Conservation (phyloP, 1,140 invertebrate genomes). For the Drosophila nasuta region DNA sequence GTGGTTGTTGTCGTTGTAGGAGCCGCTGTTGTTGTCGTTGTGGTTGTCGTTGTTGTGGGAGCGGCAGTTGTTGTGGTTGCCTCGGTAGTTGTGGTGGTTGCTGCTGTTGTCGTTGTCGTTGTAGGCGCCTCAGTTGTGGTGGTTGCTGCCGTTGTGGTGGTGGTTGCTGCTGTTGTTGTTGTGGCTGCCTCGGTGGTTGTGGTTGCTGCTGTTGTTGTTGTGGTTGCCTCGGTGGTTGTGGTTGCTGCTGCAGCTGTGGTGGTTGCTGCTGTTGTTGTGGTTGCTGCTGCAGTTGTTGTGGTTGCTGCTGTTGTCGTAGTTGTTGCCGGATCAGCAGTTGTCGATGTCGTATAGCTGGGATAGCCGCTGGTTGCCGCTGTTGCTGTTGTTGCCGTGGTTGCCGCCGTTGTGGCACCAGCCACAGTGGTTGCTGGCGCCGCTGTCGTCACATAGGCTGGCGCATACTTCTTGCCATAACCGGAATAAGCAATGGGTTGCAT, state of each 20-base stretch:
- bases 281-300: neutral
- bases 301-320: slow-evolving; percentile 2
- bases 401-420: slow-evolving; percentile 3
- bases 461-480: slow-evolving; percentile 28
- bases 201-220: too few species aligned
- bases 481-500: neutral
- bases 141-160: neutral
- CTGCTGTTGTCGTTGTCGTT: neutral
- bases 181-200: neutral
- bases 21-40: too few species aligned
- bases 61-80: too few species aligned
- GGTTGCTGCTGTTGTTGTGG: neutral
- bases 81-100: neutral
- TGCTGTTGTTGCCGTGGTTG: neutral
- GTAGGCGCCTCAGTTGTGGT: neutral
- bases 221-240: too few species aligned
- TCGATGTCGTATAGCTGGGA: too few species aligned
- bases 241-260: too few species aligned
- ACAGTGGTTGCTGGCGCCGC: neutral
- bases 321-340: slow-evolving; percentile 1
- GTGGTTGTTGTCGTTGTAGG: too few species aligned
- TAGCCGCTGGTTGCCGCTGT: too few species aligned
- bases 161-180: neutral
- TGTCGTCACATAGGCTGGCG: neutral
- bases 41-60: too few species aligned